These are phyloP conservation scores for Cnemophilus loriae DNA, from an alignment of 2,113 vertebrate genomes.

Conservation along the genomic window DNA sequence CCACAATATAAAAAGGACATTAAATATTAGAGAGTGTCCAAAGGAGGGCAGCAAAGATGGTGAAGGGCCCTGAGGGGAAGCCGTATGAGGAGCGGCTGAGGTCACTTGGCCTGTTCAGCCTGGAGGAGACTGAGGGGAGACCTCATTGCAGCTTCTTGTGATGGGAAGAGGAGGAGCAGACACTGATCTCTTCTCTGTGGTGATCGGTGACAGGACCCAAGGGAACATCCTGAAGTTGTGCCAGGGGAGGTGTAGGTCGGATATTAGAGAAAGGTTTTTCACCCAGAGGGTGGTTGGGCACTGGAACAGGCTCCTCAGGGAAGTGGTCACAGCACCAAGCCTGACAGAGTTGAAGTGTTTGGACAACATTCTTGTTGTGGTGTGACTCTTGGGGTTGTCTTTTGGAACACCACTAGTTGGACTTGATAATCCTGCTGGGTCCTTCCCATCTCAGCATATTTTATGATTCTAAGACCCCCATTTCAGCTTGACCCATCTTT, in stretches of 20 bases:
- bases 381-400: background rate
- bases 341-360: background rate
- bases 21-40: accelerated
- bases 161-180: background rate
- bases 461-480: background rate
- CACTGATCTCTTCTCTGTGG: background rate
- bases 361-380: background rate
- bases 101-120: background rate
- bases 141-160: background rate
- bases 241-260: accelerated
- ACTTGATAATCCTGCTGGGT: background rate
- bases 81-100: accelerated
- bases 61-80: background rate
- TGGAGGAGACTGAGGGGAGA: background rate
- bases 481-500: background rate
- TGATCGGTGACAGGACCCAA: accelerated
- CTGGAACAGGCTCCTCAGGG: background rate
- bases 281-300: accelerated
- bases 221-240: background rate
- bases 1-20: background rate
- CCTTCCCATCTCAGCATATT: background rate
- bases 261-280: background rate
- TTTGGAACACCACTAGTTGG: background rate
- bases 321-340: background rate
- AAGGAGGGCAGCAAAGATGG: background rate